Percentiles rank a stretch among this genome's conserved stretches.
These are phyloP conservation scores for Pammene fasciana DNA, from an alignment of 2,888 invertebrate genomes.

Conservation along the genomic window DNA sequence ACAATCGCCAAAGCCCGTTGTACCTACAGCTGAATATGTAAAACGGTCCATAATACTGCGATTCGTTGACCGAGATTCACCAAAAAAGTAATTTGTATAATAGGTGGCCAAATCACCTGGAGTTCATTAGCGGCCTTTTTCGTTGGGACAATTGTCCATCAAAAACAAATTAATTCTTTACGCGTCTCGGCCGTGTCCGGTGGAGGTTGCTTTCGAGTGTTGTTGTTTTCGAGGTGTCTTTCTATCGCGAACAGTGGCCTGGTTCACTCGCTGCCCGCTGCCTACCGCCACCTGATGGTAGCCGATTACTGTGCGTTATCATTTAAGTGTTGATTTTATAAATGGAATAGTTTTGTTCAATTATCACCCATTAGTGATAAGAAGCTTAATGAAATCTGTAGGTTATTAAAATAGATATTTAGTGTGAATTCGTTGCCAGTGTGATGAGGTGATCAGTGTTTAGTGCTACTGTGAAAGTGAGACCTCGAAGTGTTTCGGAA, in stretches of 20 bases:
- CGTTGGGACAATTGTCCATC: conserved; percentile 75
- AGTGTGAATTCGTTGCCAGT: conserved; percentile 64
- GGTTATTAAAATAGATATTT: conserved; percentile 63
- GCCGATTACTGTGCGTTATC: conserved; percentile 68
- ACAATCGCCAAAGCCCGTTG: conserved; percentile 42
- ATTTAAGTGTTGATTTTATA: conserved; percentile 58
- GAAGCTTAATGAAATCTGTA: conserved; percentile 56
- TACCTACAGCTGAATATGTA: conserved; percentile 40
- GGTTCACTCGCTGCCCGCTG: conserved; percentile 68
- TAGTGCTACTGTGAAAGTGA: conserved; percentile 61
- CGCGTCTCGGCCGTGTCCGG: conserved; percentile 79
- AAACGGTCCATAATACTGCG: conserved; percentile 38
- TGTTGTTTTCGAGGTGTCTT: conserved; percentile 74
- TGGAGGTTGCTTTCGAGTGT: conserved; percentile 77
- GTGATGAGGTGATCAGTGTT: conserved; percentile 72
- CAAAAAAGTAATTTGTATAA: conserved; percentile 50
- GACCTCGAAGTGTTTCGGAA: conserved; percentile 57
- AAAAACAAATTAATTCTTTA: conserved; percentile 77
- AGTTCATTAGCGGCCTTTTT: conserved; percentile 67
- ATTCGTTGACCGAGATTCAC: conserved; percentile 52
- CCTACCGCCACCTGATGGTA: conserved; percentile 48
- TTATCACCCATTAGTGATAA: conserved; percentile 72
- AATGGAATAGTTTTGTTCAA: conserved; percentile 65
- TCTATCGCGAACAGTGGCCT: conserved; percentile 74
- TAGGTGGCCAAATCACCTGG: conserved; percentile 56